phyloP scores from a whole-genome alignment of 2,113 vertebrate genomes.

The Phalacrocorax carbo region DNA sequence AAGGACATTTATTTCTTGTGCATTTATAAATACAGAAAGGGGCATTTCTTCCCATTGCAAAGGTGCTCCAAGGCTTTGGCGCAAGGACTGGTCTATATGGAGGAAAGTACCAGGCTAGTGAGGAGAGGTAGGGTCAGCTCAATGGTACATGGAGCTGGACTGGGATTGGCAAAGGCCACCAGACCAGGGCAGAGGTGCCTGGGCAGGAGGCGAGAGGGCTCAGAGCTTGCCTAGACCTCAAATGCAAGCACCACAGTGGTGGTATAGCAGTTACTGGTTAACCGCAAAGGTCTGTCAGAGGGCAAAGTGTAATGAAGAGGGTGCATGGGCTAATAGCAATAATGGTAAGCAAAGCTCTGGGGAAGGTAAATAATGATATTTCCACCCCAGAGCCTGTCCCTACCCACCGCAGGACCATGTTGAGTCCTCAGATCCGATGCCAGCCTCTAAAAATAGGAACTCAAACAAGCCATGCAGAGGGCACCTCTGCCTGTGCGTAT shows the following conservation, averaged over 20 bases:
- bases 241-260: accelerated
- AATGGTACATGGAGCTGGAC: background rate
- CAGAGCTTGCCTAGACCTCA: background rate
- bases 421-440: background rate
- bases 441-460: background rate
- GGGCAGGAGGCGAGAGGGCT: background rate
- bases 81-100: background rate
- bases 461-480: background rate
- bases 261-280: background rate
- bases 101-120: background rate
- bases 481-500: background rate
- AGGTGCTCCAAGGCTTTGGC: background rate
- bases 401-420: background rate
- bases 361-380: conserved; percentile 2
- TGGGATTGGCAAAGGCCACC: background rate
- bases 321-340: background rate
- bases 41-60: background rate
- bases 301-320: background rate
- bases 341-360: background rate
- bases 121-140: background rate
- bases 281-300: background rate
- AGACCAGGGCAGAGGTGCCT: background rate
- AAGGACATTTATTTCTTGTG: background rate
- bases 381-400: background rate
- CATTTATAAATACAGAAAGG: background rate